A percentile compares a stretch with the other conserved stretches of the same genome.
Evolutionary conservation across 1,140 invertebrate species (phyloP).

Genomic region (Wiebesia pumilae): DNA sequence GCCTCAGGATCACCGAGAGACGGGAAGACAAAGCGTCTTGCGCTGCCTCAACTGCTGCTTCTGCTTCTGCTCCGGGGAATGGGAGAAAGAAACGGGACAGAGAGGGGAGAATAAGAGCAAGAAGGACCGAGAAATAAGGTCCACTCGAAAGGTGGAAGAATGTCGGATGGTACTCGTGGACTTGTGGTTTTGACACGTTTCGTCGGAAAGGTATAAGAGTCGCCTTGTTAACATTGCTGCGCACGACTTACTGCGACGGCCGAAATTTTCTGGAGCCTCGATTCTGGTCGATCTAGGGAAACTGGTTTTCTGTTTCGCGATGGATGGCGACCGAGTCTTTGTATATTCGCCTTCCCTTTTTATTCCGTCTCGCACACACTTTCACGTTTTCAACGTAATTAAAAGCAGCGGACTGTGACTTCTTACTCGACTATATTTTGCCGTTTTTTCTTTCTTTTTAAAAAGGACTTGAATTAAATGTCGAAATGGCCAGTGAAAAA

Average conservation of each 20-base stretch:
- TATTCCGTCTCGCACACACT: neutral
- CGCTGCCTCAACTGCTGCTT: too few relatives aligned
- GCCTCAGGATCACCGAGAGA: neutral
- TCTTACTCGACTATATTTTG: neutral
- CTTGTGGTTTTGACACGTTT: neutral
- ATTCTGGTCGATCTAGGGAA: neutral
- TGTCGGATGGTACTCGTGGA: neutral
- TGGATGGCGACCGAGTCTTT: neutral
- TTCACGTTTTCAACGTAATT: slow-evolving; percentile 38
- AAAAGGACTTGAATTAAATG: neutral
- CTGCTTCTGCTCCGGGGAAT: too few relatives aligned
- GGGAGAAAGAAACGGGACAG: too few relatives aligned
- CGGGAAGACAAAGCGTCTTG: slow-evolving; percentile 33
- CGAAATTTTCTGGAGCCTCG: slow-evolving; percentile 37
- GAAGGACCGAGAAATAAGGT: neutral
- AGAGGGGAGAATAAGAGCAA: neutral
- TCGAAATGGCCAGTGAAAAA: neutral
- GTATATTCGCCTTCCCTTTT: neutral
- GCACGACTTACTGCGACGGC: neutral
- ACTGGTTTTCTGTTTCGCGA: slow-evolving; percentile 8
- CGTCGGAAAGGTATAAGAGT: neutral
- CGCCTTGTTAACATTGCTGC: slow-evolving; percentile 38
- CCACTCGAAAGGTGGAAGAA: slow-evolving; percentile 10
- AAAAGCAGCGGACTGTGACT: slow-evolving; percentile 34
- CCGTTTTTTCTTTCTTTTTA: neutral